Percentiles rank a stretch among this genome's conserved stretches.
Evolutionary conservation across 1,140 invertebrate genomes (phyloP).

Genomic region (Aricia agestis): DNA sequence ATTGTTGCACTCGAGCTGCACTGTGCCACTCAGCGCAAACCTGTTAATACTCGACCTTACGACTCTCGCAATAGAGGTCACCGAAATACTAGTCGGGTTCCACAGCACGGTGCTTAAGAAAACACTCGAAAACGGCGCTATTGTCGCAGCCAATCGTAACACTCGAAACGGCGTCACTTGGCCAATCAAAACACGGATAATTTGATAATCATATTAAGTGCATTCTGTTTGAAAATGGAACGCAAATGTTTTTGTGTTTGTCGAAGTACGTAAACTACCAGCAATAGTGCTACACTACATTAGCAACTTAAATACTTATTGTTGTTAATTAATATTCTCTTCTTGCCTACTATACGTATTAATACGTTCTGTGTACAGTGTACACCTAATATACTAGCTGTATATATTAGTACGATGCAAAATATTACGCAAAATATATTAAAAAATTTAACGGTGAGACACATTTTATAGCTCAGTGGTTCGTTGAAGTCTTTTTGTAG

Average conservation of each 20-base stretch:
- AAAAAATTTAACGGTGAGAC: background rate
- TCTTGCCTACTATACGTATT: too few relatives aligned
- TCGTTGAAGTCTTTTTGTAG: background rate
- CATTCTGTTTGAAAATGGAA: conserved; percentile 43
- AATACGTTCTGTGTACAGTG: too few relatives aligned
- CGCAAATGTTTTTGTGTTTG: conserved; percentile 19
- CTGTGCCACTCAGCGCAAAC: conserved; percentile 38
- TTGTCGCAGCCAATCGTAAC: conserved; percentile 61
- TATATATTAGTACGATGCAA: too few relatives aligned
- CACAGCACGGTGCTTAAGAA: conserved; percentile 40
- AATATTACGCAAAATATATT: too few relatives aligned
- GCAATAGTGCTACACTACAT: too few relatives aligned
- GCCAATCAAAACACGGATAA: conserved; percentile 68
- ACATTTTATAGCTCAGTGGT: background rate
- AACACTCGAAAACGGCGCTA: conserved; percentile 62
- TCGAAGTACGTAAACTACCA: background rate
- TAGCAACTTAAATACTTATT: too few relatives aligned
- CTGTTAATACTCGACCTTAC: conserved; percentile 32
- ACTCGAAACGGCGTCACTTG: conserved; percentile 46
- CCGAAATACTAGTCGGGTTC: conserved; percentile 13
- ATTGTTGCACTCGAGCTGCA: conserved; percentile 58
- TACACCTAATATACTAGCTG: too few relatives aligned
- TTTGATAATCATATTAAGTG: conserved; percentile 49
- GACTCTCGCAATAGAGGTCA: conserved; percentile 20
- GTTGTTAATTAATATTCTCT: too few relatives aligned